Base-by-base conservation (phyloP, 92 coral and sea anemone genomes). In the Zoanthus sansibaricus region DNA sequence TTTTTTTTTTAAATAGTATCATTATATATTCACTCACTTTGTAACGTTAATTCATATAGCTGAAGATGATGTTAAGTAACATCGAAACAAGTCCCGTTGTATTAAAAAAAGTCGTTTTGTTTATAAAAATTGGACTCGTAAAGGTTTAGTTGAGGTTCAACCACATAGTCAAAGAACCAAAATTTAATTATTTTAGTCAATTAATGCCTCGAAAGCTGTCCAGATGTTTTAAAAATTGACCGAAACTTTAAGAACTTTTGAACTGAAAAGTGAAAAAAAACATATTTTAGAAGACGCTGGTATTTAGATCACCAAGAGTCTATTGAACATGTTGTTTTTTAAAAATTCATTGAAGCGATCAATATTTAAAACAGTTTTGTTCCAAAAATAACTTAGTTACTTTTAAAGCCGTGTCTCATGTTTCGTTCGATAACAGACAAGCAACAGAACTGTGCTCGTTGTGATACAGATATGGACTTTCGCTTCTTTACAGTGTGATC, bases 331-430 rank as follows among this genome's bases (percentile, higher is more conserved):
- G n/a, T 30, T 69, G 11, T 52, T 52, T 7, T 49, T 49, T 49
- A 54, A 11, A 49, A 62, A 58, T 58, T n/a, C 59, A 75, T 7
- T 75, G 79, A 75, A 42, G 37, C 79, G 79, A 75, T 49, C 42
- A 75, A 67, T 30, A 67, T 20, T 67, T 20, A 46, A 54, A 76
- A 51, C 7, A 46, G 15, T 71, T 71, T 17, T 10, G 82, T 76
- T 76, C 82, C 30, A 11, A 76, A 76, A 76, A 76, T 76, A 76
- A 54, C 67, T 10, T 30, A 52, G 67, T 46, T 13, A 44, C 21
- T 54, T 9, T 51, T 54, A 20, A 12, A 66, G 15, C 82, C 6
- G 25, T 17, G 47, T 55, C 82, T 30, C 18, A 5, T 13, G 2
- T 54, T 52, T 54, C 82, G n/a, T 46, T 5, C 7, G 62, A 48